These are phyloP conservation scores for Paramormyrops kingsleyae DNA, from an alignment of 2,113 vertebrate genomes.

Conservation along the genomic window DNA sequence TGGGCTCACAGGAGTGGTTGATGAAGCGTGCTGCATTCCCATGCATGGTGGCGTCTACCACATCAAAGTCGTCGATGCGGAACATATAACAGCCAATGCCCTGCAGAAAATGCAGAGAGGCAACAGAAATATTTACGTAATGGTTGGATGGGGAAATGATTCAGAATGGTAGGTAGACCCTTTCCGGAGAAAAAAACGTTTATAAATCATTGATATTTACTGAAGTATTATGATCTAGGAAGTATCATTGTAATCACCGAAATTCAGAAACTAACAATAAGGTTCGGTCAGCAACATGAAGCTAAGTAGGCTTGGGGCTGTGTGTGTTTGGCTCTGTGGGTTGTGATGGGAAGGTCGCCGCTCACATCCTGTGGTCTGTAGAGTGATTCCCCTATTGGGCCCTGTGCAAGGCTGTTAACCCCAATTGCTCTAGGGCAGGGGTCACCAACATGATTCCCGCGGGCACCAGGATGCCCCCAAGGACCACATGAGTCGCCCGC, in stretches of 20 bases:
- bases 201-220: neutral
- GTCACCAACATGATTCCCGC: too few relatives aligned
- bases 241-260: neutral
- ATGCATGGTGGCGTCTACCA: conserved; percentile 89
- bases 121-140: neutral
- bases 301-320: neutral
- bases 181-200: neutral
- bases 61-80: conserved; percentile 87
- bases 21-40: conserved; percentile 87
- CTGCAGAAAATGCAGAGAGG: conserved; percentile 39
- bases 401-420: neutral
- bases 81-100: conserved; percentile 95
- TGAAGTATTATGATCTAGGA: neutral
- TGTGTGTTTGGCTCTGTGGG: neutral
- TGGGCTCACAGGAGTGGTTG: conserved; percentile 93
- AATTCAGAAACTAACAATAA: neutral
- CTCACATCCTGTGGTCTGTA: neutral
- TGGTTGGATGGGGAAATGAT: neutral
- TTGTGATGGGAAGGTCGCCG: neutral
- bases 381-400: neutral
- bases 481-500: too few relatives aligned
- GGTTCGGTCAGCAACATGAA: neutral
- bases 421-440: neutral
- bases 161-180: neutral
- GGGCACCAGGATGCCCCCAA: too few relatives aligned